These are phyloP conservation scores for Macrocentrus cingulum DNA, from an alignment of 1,140 invertebrate species.

Conservation along the genomic window DNA sequence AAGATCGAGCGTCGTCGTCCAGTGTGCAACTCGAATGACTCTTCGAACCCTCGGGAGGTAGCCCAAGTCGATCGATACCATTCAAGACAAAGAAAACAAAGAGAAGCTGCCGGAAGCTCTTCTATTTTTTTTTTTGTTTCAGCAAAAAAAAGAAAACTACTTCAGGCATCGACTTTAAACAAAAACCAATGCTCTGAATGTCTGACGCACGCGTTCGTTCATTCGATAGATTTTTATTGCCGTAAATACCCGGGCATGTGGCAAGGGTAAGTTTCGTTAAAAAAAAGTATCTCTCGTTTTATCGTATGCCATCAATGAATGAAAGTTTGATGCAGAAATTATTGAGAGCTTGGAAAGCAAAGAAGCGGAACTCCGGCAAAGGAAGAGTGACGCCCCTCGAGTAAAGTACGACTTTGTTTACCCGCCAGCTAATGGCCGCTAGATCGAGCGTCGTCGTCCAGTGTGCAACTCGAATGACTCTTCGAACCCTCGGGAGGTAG, in stretches of 20 bases:
- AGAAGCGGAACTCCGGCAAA: conserved; percentile 49
- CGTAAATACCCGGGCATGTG: too few relatives aligned
- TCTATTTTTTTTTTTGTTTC: neutral
- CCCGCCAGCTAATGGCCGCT: conserved; percentile 54
- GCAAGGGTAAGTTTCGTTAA: too few relatives aligned
- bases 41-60: conserved; percentile 10
- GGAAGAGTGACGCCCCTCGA: conserved; percentile 53
- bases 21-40: conserved; percentile 34
- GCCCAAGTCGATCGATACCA: conserved; percentile 1
- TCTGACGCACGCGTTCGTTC: too few relatives aligned
- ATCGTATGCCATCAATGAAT: too few relatives aligned
- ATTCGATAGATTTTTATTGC: too few relatives aligned
- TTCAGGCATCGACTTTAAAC: too few relatives aligned
- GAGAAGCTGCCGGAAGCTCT: neutral
- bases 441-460: conserved; percentile 52
- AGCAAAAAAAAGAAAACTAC: too few relatives aligned
- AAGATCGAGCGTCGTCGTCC: conserved; percentile 52
- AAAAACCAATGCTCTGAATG: too few relatives aligned
- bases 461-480: conserved; percentile 33
- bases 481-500: conserved; percentile 9
- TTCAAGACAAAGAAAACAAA: conserved; percentile 4
- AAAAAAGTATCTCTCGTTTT: too few relatives aligned
- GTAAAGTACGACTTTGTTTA: conserved; percentile 60
- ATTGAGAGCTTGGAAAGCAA: conserved; percentile 38
- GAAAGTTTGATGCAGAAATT: too few relatives aligned